Percentiles rank a stretch among this genome's conserved stretches.
Conservation (phyloP, 37 sponge, comb jelly and placozoan species). For the Cladorhizidae sp. region DNA sequence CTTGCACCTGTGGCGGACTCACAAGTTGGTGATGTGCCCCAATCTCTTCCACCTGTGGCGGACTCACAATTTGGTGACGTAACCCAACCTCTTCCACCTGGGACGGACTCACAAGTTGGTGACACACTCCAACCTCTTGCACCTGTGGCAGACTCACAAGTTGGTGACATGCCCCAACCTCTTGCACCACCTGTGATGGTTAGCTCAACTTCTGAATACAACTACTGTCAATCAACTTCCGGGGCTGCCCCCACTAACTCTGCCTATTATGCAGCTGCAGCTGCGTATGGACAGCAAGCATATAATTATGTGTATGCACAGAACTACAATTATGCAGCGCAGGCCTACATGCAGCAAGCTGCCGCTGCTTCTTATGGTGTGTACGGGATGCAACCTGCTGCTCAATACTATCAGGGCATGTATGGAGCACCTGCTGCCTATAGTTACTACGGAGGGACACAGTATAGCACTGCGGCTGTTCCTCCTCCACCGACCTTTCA, state of each 20-base stretch:
- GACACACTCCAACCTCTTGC: too few relatives aligned
- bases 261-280: slow-evolving; percentile 11
- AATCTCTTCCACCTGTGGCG: too few relatives aligned
- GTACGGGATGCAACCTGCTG: not conserved
- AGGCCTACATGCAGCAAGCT: slow-evolving; percentile 39
- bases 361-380: slow-evolving; percentile 26
- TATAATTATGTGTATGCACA: slow-evolving; percentile 18
- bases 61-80: too few relatives aligned
- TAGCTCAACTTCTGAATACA: not conserved
- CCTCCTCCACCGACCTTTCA: too few relatives aligned
- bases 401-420: slow-evolving; percentile 21
- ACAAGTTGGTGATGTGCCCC: too few relatives aligned
- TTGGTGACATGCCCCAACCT: too few relatives aligned
- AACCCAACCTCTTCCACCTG: too few relatives aligned
- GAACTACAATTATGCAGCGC: not conserved
- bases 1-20: too few relatives aligned
- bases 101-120: too few relatives aligned
- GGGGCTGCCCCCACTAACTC: not conserved
- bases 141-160: too few relatives aligned
- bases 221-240: not conserved
- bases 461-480: too few relatives aligned
- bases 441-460: not conserved
- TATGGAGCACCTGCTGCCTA: slow-evolving; percentile 4
- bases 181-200: not conserved
- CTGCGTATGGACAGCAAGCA: not conserved